Conservation (phyloP, 2,888 invertebrate species). For the Aleiodes alternator region DNA sequence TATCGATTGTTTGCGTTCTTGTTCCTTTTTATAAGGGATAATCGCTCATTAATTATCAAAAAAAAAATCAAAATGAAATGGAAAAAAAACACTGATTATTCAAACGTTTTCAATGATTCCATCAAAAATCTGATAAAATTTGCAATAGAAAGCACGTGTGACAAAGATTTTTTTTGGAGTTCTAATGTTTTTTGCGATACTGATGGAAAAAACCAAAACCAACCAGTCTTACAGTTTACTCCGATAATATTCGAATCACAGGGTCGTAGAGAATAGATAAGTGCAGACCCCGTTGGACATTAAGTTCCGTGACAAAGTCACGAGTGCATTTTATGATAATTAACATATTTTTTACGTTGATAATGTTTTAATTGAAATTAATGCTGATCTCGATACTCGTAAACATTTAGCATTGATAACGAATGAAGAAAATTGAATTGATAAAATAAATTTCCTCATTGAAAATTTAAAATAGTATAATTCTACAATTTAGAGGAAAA, state of each 20-base stretch:
- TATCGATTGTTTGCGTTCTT: no score
- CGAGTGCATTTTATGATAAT: conserved; percentile 27
- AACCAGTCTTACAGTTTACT: conserved; percentile 1
- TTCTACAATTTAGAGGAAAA: no score
- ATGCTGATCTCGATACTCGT: conserved; percentile 16
- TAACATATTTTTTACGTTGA: not conserved
- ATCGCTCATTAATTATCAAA: no score
- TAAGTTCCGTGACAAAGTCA: conserved; percentile 8
- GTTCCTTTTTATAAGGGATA: no score
- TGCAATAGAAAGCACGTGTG: no score
- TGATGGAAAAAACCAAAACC: conserved; percentile 8
- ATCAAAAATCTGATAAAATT: no score
- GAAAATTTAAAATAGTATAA: no score
- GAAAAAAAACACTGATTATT: no score
- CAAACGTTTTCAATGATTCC: no score
- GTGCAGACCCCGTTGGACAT: not conserved
- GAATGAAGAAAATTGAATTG: conserved; percentile 10
- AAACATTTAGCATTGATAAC: conserved; percentile 1
- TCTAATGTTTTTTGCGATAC: not conserved
- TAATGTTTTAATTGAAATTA: conserved; percentile 22
- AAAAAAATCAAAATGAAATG: no score
- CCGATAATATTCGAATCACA: not conserved
- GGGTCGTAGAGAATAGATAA: conserved; percentile 18
- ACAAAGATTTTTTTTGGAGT: no score
- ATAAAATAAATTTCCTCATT: not conserved